phyloP scores from a whole-genome alignment of 2,888 invertebrate genomes.

The Herminia tarsipennalis region DNA sequence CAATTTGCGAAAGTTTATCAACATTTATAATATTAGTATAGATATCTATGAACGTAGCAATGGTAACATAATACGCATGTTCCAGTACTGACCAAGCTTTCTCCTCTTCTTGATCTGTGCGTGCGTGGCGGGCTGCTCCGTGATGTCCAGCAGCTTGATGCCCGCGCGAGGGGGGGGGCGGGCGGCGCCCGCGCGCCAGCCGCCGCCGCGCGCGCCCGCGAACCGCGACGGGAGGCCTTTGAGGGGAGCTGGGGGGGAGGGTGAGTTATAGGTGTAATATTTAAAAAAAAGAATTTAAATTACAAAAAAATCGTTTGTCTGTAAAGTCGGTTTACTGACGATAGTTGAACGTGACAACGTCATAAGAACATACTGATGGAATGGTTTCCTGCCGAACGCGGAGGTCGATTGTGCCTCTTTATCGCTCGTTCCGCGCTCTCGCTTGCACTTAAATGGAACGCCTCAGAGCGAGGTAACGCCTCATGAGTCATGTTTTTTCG shows the following conservation, averaged over 20 bases:
- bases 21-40: background rate
- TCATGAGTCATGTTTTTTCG: too few relatives aligned
- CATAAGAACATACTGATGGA: too few relatives aligned
- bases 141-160: slow-evolving; percentile 97
- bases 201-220: slow-evolving; percentile 56
- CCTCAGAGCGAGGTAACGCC: too few relatives aligned
- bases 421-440: too few relatives aligned
- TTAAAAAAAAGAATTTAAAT: background rate
- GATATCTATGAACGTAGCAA: background rate
- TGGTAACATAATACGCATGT: background rate
- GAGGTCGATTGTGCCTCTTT: too few relatives aligned
- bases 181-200: slow-evolving; percentile 75
- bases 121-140: slow-evolving; percentile 94
- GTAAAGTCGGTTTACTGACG: too few relatives aligned
- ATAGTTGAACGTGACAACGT: too few relatives aligned
- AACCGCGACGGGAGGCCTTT: slow-evolving; percentile 95
- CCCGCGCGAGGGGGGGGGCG: slow-evolving; percentile 93
- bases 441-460: too few relatives aligned
- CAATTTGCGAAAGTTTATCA: too few relatives aligned
- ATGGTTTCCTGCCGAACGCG: too few relatives aligned
- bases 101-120: slow-evolving; percentile 93
- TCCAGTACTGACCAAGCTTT: slow-evolving; percentile 87
- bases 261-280: too few relatives aligned
- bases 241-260: slow-evolving; percentile 89
- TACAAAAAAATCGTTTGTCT: too few relatives aligned